Evolutionary conservation across 1,140 invertebrate genomes (phyloP).

Genomic region (Hylaeus anthracinus): DNA sequence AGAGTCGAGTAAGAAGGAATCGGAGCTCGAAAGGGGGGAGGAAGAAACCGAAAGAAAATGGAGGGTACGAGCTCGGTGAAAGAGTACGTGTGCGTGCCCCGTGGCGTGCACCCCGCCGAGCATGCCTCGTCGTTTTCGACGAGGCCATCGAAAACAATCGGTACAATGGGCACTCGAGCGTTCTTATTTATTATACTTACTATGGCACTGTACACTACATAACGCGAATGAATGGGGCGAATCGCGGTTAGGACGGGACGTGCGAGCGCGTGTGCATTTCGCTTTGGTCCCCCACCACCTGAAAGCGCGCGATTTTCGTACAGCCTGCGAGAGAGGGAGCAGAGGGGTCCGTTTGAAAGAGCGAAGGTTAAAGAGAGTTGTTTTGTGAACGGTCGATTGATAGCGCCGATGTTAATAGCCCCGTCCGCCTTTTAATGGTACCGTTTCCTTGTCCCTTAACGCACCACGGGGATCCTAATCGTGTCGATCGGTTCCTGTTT

Average conservation of each 20-base stretch:
- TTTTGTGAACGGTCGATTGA: conserved; percentile 50
- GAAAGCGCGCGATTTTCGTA: conserved; percentile 56
- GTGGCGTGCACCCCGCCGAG: conserved; percentile 57
- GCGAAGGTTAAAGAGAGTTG: conserved; percentile 38
- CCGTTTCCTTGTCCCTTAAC: background rate
- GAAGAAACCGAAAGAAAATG: conserved; percentile 41
- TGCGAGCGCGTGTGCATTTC: conserved; percentile 51
- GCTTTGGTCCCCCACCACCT: background rate
- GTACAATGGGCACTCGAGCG: conserved; percentile 61
- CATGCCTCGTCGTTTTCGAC: conserved; percentile 60
- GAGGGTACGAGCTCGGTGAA: background rate
- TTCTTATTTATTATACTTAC: conserved; percentile 68
- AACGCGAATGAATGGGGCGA: conserved; percentile 50
- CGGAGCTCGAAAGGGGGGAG: background rate
- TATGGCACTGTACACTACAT: conserved; percentile 48
- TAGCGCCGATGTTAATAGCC: conserved; percentile 34
- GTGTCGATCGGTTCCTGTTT: background rate
- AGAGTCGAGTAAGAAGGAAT: background rate
- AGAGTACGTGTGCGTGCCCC: conserved; percentile 35
- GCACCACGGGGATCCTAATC: conserved; percentile 1
- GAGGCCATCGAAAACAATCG: conserved; percentile 65
- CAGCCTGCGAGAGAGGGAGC: background rate
- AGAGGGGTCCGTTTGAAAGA: conserved; percentile 15
- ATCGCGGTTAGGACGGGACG: conserved; percentile 40
- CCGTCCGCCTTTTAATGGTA: conserved; percentile 35